These are phyloP conservation scores for Hymenopus coronatus DNA, from an alignment of 2,888 invertebrate species.

Conservation along the genomic window DNA sequence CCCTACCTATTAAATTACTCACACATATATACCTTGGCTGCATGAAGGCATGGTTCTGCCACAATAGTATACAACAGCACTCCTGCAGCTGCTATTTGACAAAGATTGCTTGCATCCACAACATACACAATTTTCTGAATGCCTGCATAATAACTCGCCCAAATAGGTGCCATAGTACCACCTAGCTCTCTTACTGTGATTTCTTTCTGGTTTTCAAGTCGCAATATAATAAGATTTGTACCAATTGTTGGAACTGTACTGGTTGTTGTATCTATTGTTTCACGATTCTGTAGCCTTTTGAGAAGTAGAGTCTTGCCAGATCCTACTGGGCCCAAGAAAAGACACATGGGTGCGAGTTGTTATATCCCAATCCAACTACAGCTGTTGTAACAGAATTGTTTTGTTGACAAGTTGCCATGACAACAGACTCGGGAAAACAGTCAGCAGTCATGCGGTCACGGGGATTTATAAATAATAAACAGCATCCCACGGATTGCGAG, in stretches of 20 bases:
- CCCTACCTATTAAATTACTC: no score
- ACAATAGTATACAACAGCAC: conserved; percentile 75
- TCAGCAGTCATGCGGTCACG: no score
- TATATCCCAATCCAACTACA: neutral
- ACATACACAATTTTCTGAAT: conserved; percentile 65
- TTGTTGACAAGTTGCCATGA: neutral
- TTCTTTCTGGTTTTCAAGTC: conserved; percentile 50
- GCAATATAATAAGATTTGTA: conserved; percentile 69
- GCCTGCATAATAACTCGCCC: conserved; percentile 72
- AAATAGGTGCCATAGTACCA: conserved; percentile 77
- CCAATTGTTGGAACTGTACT: conserved; percentile 79
- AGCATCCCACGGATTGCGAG: no score
- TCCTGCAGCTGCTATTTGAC: conserved; percentile 81
- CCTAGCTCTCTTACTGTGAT: conserved; percentile 71
- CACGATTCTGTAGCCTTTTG: conserved; percentile 67
- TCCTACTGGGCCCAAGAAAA: conserved; percentile 76
- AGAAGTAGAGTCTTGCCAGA: conserved; percentile 79
- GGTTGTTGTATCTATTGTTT: conserved; percentile 70
- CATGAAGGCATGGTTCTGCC: conserved; percentile 66
- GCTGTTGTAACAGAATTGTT: neutral
- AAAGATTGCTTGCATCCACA: conserved; percentile 79
- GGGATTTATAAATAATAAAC: no score
- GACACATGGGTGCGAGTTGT: conserved; percentile 44
- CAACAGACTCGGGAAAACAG: neutral
- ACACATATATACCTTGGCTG: conserved; percentile 55